A percentile compares a stretch with the other conserved stretches of the same genome.
These are phyloP conservation scores for Pristiophorus japonicus DNA, from an alignment of 2,113 vertebrate genomes.

Conservation along the genomic window DNA sequence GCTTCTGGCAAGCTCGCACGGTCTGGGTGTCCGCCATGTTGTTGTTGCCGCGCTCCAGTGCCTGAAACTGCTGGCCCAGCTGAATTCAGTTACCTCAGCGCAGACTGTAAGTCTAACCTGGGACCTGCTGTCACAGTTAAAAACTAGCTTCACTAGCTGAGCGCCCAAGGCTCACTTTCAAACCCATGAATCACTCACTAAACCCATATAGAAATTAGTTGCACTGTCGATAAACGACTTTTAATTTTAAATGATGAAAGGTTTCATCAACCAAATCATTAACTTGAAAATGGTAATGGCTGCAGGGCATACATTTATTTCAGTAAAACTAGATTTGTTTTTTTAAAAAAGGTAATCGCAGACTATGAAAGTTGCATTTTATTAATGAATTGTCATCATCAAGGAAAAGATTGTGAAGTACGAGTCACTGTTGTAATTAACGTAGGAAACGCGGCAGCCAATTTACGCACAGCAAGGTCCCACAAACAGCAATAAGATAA, in stretches of 20 bases:
- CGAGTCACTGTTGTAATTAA: not conserved
- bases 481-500: not conserved
- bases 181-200: not conserved
- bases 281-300: not conserved
- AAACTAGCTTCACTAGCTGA: not conserved
- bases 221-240: not conserved
- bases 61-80: not conserved
- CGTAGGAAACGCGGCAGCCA: not conserved
- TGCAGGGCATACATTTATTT: not conserved
- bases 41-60: no score
- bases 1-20: no score
- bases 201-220: not conserved
- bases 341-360: not conserved
- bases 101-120: not conserved
- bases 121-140: not conserved
- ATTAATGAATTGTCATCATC: not conserved
- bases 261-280: not conserved
- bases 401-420: not conserved
- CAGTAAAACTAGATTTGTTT: not conserved
- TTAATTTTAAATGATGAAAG: not conserved
- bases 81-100: not conserved
- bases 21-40: no score
- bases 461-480: not conserved
- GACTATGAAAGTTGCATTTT: not conserved
- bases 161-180: not conserved